Conservation (phyloP, 2,797 vertebrate species). For the Lutjanus campechanus region DNA sequence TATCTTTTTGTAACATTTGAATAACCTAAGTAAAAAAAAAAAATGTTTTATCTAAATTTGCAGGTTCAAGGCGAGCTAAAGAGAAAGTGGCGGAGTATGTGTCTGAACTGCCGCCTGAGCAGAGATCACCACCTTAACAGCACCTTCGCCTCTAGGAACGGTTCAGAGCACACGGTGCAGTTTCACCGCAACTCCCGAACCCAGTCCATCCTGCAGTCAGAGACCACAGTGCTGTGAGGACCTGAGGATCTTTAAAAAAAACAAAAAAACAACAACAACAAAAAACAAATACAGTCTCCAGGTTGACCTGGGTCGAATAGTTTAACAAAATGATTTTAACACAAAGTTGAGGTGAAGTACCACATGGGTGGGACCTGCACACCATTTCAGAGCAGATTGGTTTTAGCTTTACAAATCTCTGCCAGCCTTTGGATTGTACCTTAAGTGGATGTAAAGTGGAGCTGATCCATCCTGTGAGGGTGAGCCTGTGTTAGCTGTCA, state of each 20-base stretch:
- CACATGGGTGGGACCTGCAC: constrained; percentile 12
- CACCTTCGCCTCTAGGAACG: constrained; percentile 87
- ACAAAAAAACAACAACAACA: not conserved
- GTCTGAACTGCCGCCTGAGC: constrained; percentile 82
- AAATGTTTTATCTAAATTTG: not conserved
- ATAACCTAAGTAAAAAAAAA: no score
- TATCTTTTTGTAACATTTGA: not conserved
- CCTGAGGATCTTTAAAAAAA: not conserved
- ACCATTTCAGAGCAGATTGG: not conserved
- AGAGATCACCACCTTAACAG: constrained; percentile 83
- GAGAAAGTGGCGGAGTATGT: constrained; percentile 90
- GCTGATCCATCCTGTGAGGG: not conserved
- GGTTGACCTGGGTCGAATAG: constrained; percentile 19
- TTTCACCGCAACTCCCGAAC: constrained; percentile 87
- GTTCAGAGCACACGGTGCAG: constrained; percentile 87
- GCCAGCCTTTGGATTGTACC: constrained; percentile 14
- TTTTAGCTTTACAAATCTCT: constrained; percentile 50
- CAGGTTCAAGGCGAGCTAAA: constrained; percentile 95
- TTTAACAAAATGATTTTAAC: constrained; percentile 9
- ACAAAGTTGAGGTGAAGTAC: not conserved
- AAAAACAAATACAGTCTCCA: not conserved
- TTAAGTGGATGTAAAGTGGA: not conserved
- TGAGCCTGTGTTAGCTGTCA: not conserved
- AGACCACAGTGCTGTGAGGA: constrained; percentile 88
- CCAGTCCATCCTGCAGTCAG: constrained; percentile 93